Conservation (phyloP, 35 echinoderm and acorn worm species). For the Chiridota heheva region DNA sequence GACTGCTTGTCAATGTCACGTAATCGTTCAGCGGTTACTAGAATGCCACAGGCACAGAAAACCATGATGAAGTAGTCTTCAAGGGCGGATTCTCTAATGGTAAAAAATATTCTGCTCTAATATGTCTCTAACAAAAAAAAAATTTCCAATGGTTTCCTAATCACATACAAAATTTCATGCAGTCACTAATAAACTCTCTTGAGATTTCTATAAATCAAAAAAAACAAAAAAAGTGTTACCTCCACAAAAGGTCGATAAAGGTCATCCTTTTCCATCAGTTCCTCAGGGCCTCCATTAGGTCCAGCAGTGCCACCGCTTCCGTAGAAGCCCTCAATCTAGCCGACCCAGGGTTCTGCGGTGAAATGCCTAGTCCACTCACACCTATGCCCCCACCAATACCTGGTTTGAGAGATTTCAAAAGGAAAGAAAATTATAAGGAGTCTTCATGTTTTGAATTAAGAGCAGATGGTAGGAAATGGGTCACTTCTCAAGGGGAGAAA, state of each 20-base stretch:
- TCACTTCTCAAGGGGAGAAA: too few species aligned
- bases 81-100: too few species aligned
- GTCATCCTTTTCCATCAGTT: slow-evolving; percentile 23
- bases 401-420: slow-evolving; percentile 12
- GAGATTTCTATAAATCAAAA: neutral
- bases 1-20: too few species aligned
- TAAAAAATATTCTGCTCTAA: too few species aligned
- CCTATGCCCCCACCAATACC: slow-evolving; percentile 85
- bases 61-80: too few species aligned
- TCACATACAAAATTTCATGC: too few species aligned
- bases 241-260: slow-evolving; percentile 67
- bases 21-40: too few species aligned
- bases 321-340: slow-evolving; percentile 69
- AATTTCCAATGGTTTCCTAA: too few species aligned
- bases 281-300: slow-evolving; percentile 64
- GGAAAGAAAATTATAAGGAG: neutral
- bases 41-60: too few species aligned
- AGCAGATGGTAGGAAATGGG: neutral
- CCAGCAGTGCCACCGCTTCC: slow-evolving; percentile 71
- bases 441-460: neutral
- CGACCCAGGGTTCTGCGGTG: slow-evolving; percentile 64
- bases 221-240: slow-evolving; percentile 12
- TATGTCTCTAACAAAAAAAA: too few species aligned
- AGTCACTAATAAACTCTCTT: too few species aligned
- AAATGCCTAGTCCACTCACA: slow-evolving; percentile 58